Evolutionary conservation across 2,888 invertebrate genomes (phyloP), one percentile per base, ranked within the genome.

Genomic region (Drosophila sordidula): DNA sequence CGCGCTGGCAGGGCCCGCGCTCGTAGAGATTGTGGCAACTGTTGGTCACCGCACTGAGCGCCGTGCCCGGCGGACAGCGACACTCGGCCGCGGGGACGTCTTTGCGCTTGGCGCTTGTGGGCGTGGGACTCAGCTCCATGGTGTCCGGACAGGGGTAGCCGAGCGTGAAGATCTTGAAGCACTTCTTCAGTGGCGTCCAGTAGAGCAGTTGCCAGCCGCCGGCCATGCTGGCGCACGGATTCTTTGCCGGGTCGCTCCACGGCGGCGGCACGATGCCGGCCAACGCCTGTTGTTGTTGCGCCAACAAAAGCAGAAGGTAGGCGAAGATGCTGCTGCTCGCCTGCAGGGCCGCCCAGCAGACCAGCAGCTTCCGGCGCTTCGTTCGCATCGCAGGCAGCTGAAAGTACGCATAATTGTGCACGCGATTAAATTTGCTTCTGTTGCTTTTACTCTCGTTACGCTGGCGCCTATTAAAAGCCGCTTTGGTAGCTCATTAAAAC

Each of bases 191-290:
- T 1, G 94, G 93, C 8, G 96, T 95, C 97, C 97, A 97, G 91
- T 95, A 97, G 58, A 97, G 93, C 90, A 97, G 93, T 87, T 97
- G 96, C 97, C 97, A 97, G 47, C 97, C 97, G 69, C 95, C 94
- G 0, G 96, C 95, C 90, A 95, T 95, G 3, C 94, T 93, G 4
- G 97, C 96, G 82, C 97, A 97, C 0, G 97, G 97, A 91, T 97
- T 97, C 82, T 94, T 93, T 71, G 94, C 93, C 1, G 96, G 95
- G 90, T 97, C 95, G 52, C 96, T 97, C 97, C 97, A 97, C 9
- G 96, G 96, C 0, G 97, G 97, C 36, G 97, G 95, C 79, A 96
- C 93, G 70, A 97, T 95, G n/a, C 91, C 92, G 4, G 88, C 82
- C 14, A 87, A 66, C 11, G 78, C 72, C 41, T 75, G 67, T 6